Percentiles rank a stretch among this genome's conserved stretches.
These are phyloP conservation scores for Sialis lutaria DNA, from an alignment of 2,888 invertebrate genomes.

Conservation along the genomic window DNA sequence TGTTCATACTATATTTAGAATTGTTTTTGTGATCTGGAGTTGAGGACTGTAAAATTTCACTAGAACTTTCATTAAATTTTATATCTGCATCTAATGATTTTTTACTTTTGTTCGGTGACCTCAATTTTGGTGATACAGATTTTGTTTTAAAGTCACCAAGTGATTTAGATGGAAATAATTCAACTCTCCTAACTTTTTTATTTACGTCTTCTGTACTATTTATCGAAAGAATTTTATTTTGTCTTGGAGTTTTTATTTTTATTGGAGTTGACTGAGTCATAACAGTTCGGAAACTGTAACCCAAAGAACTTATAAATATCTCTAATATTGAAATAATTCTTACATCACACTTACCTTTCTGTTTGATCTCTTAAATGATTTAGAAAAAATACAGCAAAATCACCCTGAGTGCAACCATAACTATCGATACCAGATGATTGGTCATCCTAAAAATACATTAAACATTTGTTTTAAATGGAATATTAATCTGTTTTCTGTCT, in stretches of 20 bases:
- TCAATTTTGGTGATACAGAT: neutral
- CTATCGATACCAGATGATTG: neutral
- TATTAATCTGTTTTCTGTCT: neutral
- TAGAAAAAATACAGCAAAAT: conserved; percentile 1
- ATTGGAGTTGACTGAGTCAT: conserved; percentile 1
- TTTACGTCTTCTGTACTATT: neutral
- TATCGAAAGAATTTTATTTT: neutral
- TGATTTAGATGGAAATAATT: neutral
- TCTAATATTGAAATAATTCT: neutral
- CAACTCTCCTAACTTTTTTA: neutral
- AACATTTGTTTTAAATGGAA: neutral
- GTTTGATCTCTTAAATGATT: conserved; percentile 4
- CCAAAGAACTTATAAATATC: neutral
- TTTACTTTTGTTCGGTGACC: neutral
- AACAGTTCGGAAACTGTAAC: neutral
- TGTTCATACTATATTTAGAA: too few species aligned
- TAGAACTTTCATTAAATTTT: too few species aligned
- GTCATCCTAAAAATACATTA: neutral
- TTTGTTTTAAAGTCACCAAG: neutral
- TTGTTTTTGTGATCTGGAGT: too few species aligned
- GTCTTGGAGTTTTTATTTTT: neutral
- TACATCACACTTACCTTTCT: neutral
- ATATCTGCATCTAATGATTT: neutral
- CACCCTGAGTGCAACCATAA: neutral
- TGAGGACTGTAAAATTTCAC: too few species aligned